Conservation (phyloP, 2,113 vertebrate genomes). For the Anguilla rostrata region DNA sequence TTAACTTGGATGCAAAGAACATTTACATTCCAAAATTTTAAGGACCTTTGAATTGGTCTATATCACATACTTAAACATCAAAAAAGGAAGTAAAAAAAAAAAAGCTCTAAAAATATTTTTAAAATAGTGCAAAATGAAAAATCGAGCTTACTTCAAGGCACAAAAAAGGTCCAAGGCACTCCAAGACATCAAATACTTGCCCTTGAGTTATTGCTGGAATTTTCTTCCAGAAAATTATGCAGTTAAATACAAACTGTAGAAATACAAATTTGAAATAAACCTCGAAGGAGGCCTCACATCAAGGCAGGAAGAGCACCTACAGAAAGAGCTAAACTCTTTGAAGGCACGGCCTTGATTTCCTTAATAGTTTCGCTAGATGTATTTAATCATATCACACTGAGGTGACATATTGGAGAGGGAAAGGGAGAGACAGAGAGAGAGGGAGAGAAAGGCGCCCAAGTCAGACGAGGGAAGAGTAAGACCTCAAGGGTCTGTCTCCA, state of each 20-base stretch:
- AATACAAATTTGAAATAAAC: too few species aligned
- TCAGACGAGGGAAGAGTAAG: not conserved
- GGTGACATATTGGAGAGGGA: not conserved
- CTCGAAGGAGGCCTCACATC: not conserved
- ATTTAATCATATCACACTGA: not conserved
- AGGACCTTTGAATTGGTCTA: not conserved
- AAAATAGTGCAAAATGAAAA: too few species aligned
- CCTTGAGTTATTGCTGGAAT: too few species aligned
- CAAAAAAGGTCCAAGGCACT: too few species aligned
- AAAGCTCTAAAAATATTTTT: too few species aligned
- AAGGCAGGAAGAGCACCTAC: not conserved
- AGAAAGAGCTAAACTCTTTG: not conserved
- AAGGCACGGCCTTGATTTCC: not conserved
- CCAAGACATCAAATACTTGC: not conserved
- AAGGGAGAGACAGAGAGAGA: not conserved
- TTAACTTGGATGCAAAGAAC: not conserved
- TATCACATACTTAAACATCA: too few species aligned
- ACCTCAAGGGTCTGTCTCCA: slow-evolving; percentile 7
- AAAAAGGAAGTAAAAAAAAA: too few species aligned
- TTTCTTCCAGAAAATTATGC: too few species aligned
- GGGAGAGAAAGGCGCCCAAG: not conserved
- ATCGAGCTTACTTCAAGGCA: too few species aligned
- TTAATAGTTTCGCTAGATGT: not conserved
- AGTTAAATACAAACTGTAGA: too few species aligned
- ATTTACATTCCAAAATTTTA: not conserved